Evolutionary conservation across 2,888 invertebrate species (phyloP), one percentile per base, ranked within the genome.

Genomic region (Ptychoptera albimana): DNA sequence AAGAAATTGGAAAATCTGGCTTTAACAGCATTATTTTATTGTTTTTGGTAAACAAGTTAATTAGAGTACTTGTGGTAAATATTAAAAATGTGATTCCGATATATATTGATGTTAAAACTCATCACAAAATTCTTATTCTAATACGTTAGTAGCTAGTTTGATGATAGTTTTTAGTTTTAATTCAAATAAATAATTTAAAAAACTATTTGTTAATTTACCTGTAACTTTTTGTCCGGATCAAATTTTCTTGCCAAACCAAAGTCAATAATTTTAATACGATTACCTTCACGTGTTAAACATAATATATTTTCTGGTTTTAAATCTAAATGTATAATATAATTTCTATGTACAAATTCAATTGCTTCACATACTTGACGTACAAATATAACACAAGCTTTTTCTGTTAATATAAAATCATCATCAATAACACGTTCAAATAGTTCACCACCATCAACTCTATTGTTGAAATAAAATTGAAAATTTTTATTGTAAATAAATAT

Each of bases 291-390:
- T 46, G 96, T 89, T 16, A 97, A 74, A 58, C 97, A 98, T 42
- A 98, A 74, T 54, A 98, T 94, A 66, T 99, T 98, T 68, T 98
- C 98, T 9, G 98, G 98, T 86, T 98, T 99, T 75, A 98, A 79
- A 61, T 98, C 98, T 45, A 98, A 73, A 70, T 98, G 98, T 45
- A 99, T 69, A 53, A 98, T 92, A 56, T 87, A 85, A 66, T 92
- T 88, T 47, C 83, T 78, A 61, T 98, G 98, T 58, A 99, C 94
- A 61, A 94, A 99, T 58, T 87, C 86, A 51, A 98, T 84, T 23
- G 96, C 98, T 63, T 97, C 96, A 64, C 96, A 96, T 51, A 98
- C 93, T 68, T 98, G 98, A 35, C 94, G 72, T 77, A 97, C 87
- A 64, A 99, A 97, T 48, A 94, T 85, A 1, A 92, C 85, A 64